Base-by-base conservation (phyloP, 2,797 vertebrate species). In the Discoglossus pictus region DNA sequence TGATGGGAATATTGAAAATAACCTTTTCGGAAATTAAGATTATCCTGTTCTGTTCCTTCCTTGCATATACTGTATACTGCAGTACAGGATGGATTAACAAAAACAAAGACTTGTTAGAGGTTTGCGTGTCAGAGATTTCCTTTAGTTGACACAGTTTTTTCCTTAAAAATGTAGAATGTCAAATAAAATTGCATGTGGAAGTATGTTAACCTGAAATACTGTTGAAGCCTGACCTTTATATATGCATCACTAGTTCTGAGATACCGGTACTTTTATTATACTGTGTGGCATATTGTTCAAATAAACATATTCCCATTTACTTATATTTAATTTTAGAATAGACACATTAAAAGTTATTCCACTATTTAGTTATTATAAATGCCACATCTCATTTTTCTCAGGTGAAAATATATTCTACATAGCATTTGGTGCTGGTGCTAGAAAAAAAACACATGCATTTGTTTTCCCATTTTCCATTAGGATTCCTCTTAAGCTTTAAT, bases 181-280 rank as follows among this genome's bases (percentile, higher is more conserved):
- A 61, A 52, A 73, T 71, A 0, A 0, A 39, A 62, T 72, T 70
- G 53, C 0, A 0, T 50, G 10, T 72, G 61, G n/a, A 73, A 71
- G 46, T 17, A 61, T 38, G 36, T 55, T 13, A 73, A 2, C 3
- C 25, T 4, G 7, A 18, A 43, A 4, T 74, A 44, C 42, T 73
- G 72, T 72, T 44, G 11, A 75, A 16, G 50, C 20, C 24, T 55
- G 50, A 77, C 15, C 51, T 86, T 91, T 88, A 88, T 65, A 84
- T 87, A 82, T 85, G 68, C 64, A 17, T 56, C 79, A 79, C 73
- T 54, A 75, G 68, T 72, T 80, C 20, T 76, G 80, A 0, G 23
- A 10, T 61, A 72, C 60, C 84, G 76, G 40, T 75, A 80, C 20
- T 47, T 74, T 76, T 51, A 77, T 74, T 80, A 66, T 74, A 77